Base-by-base conservation (phyloP, 2,113 vertebrate species). In the Cromileptes altivelis region DNA sequence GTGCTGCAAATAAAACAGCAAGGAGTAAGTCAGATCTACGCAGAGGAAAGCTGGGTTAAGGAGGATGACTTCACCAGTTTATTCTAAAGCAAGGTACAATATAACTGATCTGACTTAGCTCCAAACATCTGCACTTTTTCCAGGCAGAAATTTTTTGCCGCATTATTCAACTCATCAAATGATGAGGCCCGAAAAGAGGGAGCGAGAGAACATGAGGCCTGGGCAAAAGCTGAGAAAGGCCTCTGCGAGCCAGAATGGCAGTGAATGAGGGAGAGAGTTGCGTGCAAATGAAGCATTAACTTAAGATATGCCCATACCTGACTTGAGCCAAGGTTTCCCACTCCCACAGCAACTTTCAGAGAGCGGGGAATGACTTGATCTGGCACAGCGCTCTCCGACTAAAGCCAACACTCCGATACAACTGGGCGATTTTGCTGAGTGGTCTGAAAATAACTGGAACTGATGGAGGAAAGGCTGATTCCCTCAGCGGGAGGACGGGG, bases 201-300 rank as follows among this genome's bases (percentile, higher is more conserved):
- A 81, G 86, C 55, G 23, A 75, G 80, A 67, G 75, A 85, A 80
- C 80, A 57, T 42, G 75, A 91, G 75, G 76, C 58, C 84, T 13
- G 37, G 82, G 85, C 83, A 86, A 86, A 87, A 55, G 75, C 86
- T 81, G 85, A 71, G 77, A 70, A 80, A 74, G 84, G 80, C 78
- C 57, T 87, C 81, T 74, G 75, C 1, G 40, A 90, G 91, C 89
- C 92, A 94, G 91, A 92, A 90, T 88, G 87, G 89, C 86, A 86
- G 80, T 15, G 85, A 80, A 78, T 76, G 87, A 87, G 82, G 88
- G 82, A 88, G 80, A 82, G 78, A 68, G 74, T 87, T 93, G 91
- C 93, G 92, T 95, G 93, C 92, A 94, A 93, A 92, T 88, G 78
- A 92, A 92, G 85, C 90, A 93, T 94, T 93, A 87, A 83, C 82